Conservation (phyloP, 2,888 invertebrate genomes). For the Laspeyria flexula region DNA sequence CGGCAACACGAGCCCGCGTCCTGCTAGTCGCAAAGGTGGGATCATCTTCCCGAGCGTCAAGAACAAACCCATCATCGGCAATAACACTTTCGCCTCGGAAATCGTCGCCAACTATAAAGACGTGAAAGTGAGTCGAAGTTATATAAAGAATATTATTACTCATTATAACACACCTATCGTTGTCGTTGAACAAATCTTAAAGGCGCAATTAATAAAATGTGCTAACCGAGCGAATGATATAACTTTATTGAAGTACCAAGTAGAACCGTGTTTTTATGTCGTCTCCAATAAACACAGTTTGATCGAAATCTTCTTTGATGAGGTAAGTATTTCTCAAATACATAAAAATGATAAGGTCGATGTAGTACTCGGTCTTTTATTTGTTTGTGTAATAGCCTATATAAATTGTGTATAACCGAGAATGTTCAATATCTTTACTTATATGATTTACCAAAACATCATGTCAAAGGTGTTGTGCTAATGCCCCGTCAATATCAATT, state of each 20-base stretch:
- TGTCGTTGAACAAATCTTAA: conserved; percentile 44
- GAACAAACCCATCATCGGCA: conserved; percentile 94
- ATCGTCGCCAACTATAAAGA: conserved; percentile 91
- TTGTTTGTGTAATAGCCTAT: neutral
- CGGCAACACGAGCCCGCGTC: conserved; percentile 78
- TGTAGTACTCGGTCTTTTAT: neutral
- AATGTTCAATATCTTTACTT: neutral
- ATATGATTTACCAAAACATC: conserved; percentile 24
- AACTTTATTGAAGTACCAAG: conserved; percentile 32
- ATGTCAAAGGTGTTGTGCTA: conserved; percentile 14
- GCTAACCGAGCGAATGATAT: conserved; percentile 49
- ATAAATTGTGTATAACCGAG: too few species aligned
- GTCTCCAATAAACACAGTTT: neutral
- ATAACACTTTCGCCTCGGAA: conserved; percentile 93
- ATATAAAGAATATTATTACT: conserved; percentile 54
- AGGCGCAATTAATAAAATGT: conserved; percentile 48
- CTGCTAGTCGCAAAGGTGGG: conserved; percentile 89
- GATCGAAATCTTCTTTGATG: neutral
- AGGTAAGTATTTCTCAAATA: neutral
- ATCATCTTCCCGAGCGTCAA: conserved; percentile 96
- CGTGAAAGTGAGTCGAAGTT: conserved; percentile 89
- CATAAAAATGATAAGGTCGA: neutral
- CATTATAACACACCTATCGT: conserved; percentile 47
- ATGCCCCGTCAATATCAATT: conserved; percentile 15
- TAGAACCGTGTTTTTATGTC: conserved; percentile 10